Base-by-base conservation (phyloP, 2,797 vertebrate genomes). In the Ctenopoma kingsleyae region DNA sequence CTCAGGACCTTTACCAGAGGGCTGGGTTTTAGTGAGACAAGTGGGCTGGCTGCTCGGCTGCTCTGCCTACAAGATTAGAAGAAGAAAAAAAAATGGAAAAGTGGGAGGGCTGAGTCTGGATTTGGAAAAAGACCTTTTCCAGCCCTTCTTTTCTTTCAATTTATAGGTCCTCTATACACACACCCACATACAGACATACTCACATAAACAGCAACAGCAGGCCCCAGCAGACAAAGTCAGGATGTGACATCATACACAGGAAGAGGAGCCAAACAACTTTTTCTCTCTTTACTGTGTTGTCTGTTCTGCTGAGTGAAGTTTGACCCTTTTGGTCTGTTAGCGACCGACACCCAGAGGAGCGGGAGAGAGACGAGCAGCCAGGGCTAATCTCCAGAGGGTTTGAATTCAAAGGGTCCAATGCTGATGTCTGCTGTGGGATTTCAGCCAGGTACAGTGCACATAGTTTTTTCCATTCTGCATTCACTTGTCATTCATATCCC, bases 201-300 rank as follows among this genome's bases (percentile, higher is more conserved):
- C 53, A 70, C 32, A 65, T 23, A 78, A 66, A 83, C 47, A 76
- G 67, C 76, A 79, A 50, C 52, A 59, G 74, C 74, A 83, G 49
- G 69, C 80, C 60, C 74, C 40, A 67, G 76, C 35, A 87, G 89
- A 93, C 91, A 89, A 94, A 95, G 93, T 96, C 94, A 97, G 96
- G 96, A 98, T 96, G 91, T 98, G 96, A 97, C 96, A 96, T 97
- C 96, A 97, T 80, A 63, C 54, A 66, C 89, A 92, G 93, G 93
- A 95, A 94, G 85, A 87, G 74, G 92, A 92, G 91, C 90, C 90
- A 94, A 94, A 92, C 89, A 88, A 87, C 86, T 90, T 87, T 87
- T 90, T 86, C 83, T 82, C 70, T 19, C 57, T 85, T 83, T 52
- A 51, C 70, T 75, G 71, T 80, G 86, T 77, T 81, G 85, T 78